A percentile compares a stretch with the other conserved stretches of the same genome.
These are phyloP conservation scores for Musca domestica DNA, from an alignment of 1,140 invertebrate species.

Conservation along the genomic window DNA sequence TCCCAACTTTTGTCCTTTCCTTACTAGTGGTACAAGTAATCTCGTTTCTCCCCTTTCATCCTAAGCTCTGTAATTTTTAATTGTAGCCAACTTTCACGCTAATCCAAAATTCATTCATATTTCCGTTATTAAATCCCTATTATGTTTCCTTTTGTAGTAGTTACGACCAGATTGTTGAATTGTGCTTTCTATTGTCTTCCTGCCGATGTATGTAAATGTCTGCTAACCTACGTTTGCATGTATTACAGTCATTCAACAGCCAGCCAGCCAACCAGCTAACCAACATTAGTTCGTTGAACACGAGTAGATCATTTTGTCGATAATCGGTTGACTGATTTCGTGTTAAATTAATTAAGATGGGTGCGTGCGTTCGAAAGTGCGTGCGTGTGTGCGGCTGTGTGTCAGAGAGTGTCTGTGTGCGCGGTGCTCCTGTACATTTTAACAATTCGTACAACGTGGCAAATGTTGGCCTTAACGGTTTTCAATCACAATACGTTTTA, in stretches of 20 bases:
- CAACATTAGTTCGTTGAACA: conserved; percentile 11
- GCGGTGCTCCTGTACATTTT: too few relatives aligned
- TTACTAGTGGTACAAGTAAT: too few relatives aligned
- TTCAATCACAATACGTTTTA: conserved; percentile 11
- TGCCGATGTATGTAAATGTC: neutral
- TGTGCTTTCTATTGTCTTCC: neutral
- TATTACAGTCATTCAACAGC: conserved; percentile 4
- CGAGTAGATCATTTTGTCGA: conserved; percentile 14
- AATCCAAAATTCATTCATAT: too few relatives aligned
- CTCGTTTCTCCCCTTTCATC: too few relatives aligned
- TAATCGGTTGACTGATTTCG: conserved; percentile 20
- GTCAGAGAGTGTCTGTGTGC: neutral
- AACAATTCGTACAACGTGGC: neutral
- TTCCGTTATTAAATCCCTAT: too few relatives aligned
- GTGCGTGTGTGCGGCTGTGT: too few relatives aligned
- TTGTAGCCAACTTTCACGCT: too few relatives aligned
- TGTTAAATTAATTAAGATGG: conserved; percentile 21
- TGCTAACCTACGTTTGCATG: conserved; percentile 1
- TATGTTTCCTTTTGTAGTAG: too few relatives aligned
- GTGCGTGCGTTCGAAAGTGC: neutral
- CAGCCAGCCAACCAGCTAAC: too few relatives aligned
- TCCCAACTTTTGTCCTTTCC: too few relatives aligned
- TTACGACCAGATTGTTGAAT: neutral
- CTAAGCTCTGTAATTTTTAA: too few relatives aligned
- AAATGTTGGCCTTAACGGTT: neutral